These are phyloP conservation scores for Struthidea cinerea DNA, from an alignment of 2,113 vertebrate species.

Conservation along the genomic window DNA sequence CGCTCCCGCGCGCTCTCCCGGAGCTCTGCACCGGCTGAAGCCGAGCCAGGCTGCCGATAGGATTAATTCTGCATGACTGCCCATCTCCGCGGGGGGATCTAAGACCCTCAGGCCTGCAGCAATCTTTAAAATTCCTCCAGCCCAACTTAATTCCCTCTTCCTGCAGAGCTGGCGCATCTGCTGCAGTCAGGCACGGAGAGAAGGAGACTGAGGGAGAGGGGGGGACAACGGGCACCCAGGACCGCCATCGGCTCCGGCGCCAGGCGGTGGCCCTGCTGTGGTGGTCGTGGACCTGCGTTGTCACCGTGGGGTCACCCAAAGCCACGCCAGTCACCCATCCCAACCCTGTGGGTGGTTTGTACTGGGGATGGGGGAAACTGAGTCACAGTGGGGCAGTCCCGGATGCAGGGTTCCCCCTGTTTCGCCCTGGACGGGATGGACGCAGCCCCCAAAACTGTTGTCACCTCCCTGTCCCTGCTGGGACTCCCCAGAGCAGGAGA, in stretches of 20 bases:
- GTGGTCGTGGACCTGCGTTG: not conserved
- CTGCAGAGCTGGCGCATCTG: slow-evolving; percentile 67
- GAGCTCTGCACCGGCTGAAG: slow-evolving; percentile 58
- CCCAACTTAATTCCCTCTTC: slow-evolving; percentile 73
- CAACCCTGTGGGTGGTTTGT: not conserved
- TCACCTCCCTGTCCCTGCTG: not conserved
- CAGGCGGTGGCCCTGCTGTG: not conserved
- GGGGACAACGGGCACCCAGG: not conserved
- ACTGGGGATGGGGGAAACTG: slow-evolving; percentile 2
- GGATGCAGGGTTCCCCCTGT: not conserved
- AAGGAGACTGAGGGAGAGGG: not conserved
- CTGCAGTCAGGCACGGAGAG: slow-evolving; percentile 63
- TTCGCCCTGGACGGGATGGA: not conserved
- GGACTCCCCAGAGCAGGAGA: not conserved
- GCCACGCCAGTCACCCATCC: not conserved
- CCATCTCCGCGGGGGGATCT: slow-evolving; percentile 73
- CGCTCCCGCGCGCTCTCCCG: slow-evolving; percentile 21
- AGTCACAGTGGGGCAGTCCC: not conserved
- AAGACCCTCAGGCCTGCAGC: slow-evolving; percentile 80
- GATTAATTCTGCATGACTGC: slow-evolving; percentile 83
- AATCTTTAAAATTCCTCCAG: slow-evolving; percentile 80
- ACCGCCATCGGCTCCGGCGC: not conserved
- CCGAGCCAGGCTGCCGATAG: slow-evolving; percentile 62
- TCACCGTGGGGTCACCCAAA: not conserved
- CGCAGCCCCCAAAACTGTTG: accelerated